phyloP scores from a whole-genome alignment of 2,888 invertebrate genomes.

The Nephrocerus scutellatus region DNA sequence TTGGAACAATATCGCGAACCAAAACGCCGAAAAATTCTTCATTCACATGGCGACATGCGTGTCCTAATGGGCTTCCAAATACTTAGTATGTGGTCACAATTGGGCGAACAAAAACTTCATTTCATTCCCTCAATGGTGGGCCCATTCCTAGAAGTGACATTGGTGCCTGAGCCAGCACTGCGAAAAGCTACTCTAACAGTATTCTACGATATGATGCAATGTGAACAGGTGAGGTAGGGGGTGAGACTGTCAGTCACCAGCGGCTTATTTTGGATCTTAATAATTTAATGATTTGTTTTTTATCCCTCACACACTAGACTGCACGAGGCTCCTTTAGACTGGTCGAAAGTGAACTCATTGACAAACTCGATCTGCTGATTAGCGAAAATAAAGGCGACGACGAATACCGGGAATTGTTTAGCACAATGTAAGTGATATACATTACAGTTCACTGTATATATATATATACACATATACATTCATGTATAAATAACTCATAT shows the following conservation, averaged over 20 bases:
- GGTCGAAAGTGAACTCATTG: constrained; percentile 89
- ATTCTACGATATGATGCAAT: constrained; percentile 93
- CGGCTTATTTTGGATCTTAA: background rate
- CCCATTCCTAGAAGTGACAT: constrained; percentile 85
- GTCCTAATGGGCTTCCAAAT: constrained; percentile 89
- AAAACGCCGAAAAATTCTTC: constrained; percentile 68
- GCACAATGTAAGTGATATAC: constrained; percentile 79
- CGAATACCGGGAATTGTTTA: constrained; percentile 86
- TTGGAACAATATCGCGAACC: constrained; percentile 75
- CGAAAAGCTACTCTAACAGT: constrained; percentile 86
- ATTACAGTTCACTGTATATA: constrained; percentile 12
- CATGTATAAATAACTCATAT: constrained; percentile 11
- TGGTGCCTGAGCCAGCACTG: constrained; percentile 78
- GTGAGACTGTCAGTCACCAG: background rate
- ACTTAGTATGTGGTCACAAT: constrained; percentile 82
- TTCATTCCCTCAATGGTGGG: constrained; percentile 91
- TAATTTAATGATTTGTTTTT: no score
- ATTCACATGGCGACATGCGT: constrained; percentile 83
- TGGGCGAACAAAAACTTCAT: constrained; percentile 80
- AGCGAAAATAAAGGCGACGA: constrained; percentile 92
- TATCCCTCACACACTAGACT: no score
- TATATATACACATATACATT: constrained; percentile 12
- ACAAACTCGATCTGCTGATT: constrained; percentile 85
- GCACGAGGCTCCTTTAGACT: constrained; percentile 80
- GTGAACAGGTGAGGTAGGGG: constrained; percentile 61